phyloP scores from a whole-genome alignment of 2,888 invertebrate species.

The Erebia epiphron region DNA sequence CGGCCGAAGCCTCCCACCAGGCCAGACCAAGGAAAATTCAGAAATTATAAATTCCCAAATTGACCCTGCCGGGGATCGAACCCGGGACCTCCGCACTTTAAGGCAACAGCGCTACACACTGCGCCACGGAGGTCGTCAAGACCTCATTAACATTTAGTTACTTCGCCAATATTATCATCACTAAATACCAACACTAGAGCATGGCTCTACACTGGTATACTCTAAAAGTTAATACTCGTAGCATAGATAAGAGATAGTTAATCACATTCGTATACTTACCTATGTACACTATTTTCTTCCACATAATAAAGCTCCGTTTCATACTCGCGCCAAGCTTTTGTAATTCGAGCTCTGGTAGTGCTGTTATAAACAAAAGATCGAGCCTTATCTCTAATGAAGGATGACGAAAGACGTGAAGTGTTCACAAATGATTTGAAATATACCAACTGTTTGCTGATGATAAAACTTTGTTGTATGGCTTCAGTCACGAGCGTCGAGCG shows the following conservation, averaged over 20 bases:
- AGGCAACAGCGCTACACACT: too few species aligned
- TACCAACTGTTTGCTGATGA: conserved; percentile 61
- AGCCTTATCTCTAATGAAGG: conserved; percentile 49
- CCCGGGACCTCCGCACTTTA: too few species aligned
- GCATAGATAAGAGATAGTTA: background rate
- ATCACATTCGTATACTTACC: background rate
- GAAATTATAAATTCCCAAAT: too few species aligned
- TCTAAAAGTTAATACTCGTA: background rate
- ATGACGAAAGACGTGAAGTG: conserved; percentile 55
- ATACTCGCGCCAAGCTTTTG: background rate
- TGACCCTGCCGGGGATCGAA: too few species aligned
- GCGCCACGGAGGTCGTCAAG: too few species aligned
- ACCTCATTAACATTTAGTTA: too few species aligned
- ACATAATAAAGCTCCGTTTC: conserved; percentile 15
- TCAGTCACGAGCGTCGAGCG: conserved; percentile 31
- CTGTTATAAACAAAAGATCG: conserved; percentile 54
- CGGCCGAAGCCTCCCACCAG: too few species aligned
- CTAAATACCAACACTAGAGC: too few species aligned
- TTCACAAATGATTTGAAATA: conserved; percentile 58
- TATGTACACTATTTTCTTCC: background rate
- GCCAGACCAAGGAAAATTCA: too few species aligned
- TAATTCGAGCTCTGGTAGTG: background rate
- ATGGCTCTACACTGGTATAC: background rate
- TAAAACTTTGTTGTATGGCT: conserved; percentile 47
- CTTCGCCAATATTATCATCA: background rate